Evolutionary conservation across 2,888 invertebrate species (phyloP).

Genomic region (Macropis europaea): DNA sequence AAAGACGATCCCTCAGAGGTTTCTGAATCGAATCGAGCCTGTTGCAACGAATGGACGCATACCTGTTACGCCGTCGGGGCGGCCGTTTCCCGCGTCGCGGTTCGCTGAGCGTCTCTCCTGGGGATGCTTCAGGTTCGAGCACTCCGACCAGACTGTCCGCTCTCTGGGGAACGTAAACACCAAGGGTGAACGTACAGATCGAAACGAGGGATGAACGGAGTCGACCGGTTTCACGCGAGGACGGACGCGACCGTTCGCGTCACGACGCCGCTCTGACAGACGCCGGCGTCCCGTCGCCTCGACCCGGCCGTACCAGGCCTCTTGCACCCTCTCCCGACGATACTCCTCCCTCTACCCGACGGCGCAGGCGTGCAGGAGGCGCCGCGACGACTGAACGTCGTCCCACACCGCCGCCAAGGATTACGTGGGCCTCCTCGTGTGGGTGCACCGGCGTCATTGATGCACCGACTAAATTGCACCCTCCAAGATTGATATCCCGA

Average conservation of each 20-base stretch:
- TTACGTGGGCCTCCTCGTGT: constrained; percentile 17
- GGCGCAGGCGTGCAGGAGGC: constrained; percentile 53
- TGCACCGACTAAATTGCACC: background rate
- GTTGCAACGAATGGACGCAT: constrained; percentile 12
- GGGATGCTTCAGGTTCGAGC: background rate
- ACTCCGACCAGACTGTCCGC: background rate
- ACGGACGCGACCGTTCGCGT: constrained; percentile 61
- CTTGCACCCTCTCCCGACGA: constrained; percentile 57
- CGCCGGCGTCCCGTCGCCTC: constrained; percentile 69
- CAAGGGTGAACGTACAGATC: background rate
- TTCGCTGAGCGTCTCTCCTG: background rate
- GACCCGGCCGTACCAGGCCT: constrained; percentile 73
- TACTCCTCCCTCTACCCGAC: constrained; percentile 34
- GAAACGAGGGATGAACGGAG: background rate
- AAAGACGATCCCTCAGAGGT: too few species aligned
- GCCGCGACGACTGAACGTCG: constrained; percentile 28
- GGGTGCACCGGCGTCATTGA: constrained; percentile 21
- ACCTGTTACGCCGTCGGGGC: constrained; percentile 56
- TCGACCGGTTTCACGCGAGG: constrained; percentile 11
- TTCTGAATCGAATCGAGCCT: background rate
- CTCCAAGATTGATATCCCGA: background rate
- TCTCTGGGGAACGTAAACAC: constrained; percentile 17
- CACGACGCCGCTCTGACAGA: constrained; percentile 75
- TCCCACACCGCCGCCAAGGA: constrained; percentile 5
- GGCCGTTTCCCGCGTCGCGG: constrained; percentile 15